Percentiles rank a stretch among this genome's conserved stretches.
phyloP scores from a whole-genome alignment of 2,797 vertebrate species.

The Periparus ater region DNA sequence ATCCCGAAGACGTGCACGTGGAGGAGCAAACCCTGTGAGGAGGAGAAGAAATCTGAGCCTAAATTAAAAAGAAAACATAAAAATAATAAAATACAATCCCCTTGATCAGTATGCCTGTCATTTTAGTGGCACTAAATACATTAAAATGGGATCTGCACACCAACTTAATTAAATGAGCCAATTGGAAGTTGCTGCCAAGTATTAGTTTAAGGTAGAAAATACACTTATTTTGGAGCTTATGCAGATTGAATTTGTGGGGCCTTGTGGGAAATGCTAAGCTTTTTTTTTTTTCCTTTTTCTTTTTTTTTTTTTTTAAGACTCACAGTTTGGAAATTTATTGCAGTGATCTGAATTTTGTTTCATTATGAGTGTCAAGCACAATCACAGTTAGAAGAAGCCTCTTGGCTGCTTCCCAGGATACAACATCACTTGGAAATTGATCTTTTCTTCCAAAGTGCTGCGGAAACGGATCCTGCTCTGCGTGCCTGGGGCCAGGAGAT shows the following conservation, averaged over 20 bases:
- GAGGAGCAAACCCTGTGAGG: background rate
- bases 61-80: conserved; percentile 1
- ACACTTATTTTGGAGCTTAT: conserved; percentile 64
- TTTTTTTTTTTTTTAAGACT: background rate
- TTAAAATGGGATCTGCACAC: conserved; percentile 41
- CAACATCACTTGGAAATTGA: background rate
- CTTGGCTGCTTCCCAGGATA: conserved; percentile 48
- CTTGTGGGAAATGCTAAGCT: conserved; percentile 48
- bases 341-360: conserved; percentile 36
- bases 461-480: background rate
- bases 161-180: conserved; percentile 60
- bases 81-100: conserved; percentile 21
- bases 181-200: conserved; percentile 58
- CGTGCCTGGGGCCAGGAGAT: background rate
- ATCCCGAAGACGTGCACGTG: background rate
- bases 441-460: background rate
- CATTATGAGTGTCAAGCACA: conserved; percentile 49
- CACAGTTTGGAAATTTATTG: conserved; percentile 48
- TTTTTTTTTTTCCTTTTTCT: background rate
- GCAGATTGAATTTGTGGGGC: conserved; percentile 57
- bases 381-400: conserved; percentile 31
- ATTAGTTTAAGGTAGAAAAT: conserved; percentile 67
- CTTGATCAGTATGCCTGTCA: conserved; percentile 50
- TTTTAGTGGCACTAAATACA: background rate
- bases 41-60: background rate